Evolutionary conservation across 1,140 invertebrate genomes (phyloP).

Genomic region (Drosophila pruinosa): DNA sequence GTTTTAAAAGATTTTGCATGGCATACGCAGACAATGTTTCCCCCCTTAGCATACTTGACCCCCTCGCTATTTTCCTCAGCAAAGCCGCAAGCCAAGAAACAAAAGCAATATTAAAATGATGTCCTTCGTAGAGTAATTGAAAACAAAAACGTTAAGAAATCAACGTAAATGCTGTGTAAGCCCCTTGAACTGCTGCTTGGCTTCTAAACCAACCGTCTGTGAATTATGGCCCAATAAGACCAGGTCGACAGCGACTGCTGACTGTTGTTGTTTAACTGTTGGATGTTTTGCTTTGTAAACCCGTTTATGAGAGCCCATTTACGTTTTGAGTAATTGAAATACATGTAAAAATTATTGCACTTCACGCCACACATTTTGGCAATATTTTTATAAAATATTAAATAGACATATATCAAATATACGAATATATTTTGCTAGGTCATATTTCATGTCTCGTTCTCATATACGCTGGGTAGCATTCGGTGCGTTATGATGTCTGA

Average conservation of each 20-base stretch:
- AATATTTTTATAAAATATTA: constrained; percentile 36
- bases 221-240: constrained; percentile 60
- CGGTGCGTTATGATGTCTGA: too few relatives aligned
- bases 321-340: constrained; percentile 63
- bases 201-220: constrained; percentile 75
- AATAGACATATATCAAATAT: constrained; percentile 20
- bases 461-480: constrained; percentile 7
- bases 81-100: constrained; percentile 27
- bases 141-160: constrained; percentile 57
- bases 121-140: constrained; percentile 71
- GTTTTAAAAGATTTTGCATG: constrained; percentile 54
- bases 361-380: constrained; percentile 66
- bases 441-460: constrained; percentile 51
- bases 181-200: constrained; percentile 35
- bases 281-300: constrained; percentile 59
- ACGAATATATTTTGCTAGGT: constrained; percentile 51
- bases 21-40: constrained; percentile 10
- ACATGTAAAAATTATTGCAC: constrained; percentile 69
- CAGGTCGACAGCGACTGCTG: neutral
- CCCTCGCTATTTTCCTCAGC: too few relatives aligned
- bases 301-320: constrained; percentile 21
- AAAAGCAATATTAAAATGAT: constrained; percentile 33
- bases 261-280: neutral
- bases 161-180: constrained; percentile 28
- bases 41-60: neutral